These are phyloP conservation scores for Sicus ferrugineus DNA, from an alignment of 2,888 invertebrate genomes.

Conservation along the genomic window DNA sequence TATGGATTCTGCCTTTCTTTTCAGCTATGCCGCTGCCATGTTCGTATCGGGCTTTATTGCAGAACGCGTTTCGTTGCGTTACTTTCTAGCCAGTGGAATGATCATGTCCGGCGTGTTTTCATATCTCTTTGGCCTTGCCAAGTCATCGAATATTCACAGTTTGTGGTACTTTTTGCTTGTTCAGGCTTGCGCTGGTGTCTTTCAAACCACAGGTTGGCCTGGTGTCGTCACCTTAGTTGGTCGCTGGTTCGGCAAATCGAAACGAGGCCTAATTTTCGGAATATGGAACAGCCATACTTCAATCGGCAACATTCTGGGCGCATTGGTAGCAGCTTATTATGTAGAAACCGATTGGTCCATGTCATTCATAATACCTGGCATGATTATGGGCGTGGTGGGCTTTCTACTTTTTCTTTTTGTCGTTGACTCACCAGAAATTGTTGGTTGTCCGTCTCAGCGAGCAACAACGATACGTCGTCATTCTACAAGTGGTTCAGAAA, in stretches of 20 bases:
- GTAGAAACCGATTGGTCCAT: constrained; percentile 89
- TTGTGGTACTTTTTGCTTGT: constrained; percentile 83
- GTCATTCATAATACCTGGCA: constrained; percentile 90
- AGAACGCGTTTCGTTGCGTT: constrained; percentile 88
- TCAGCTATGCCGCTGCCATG: constrained; percentile 93
- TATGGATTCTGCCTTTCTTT: constrained; percentile 90
- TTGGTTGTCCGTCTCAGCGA: constrained; percentile 66
- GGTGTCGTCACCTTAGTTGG: constrained; percentile 91
- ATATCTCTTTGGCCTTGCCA: constrained; percentile 88
- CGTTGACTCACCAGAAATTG: constrained; percentile 81
- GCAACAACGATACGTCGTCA: constrained; percentile 40
- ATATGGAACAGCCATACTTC: constrained; percentile 98
- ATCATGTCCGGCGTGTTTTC: constrained; percentile 84
- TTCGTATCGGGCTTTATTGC: constrained; percentile 90
- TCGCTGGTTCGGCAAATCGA: constrained; percentile 96
- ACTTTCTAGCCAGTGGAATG: constrained; percentile 93
- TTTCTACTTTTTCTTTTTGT: constrained; percentile 83
- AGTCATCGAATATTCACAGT: constrained; percentile 80
- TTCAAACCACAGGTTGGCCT: constrained; percentile 95
- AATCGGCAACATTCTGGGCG: constrained; percentile 91
- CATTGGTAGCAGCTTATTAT: constrained; percentile 86
- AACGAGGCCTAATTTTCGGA: constrained; percentile 91
- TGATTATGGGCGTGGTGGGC: constrained; percentile 77
- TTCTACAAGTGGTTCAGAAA: constrained; percentile 64
- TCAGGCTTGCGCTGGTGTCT: constrained; percentile 86